phyloP scores from a whole-genome alignment of 2,113 vertebrate species.

The Notothenia coriiceps region DNA sequence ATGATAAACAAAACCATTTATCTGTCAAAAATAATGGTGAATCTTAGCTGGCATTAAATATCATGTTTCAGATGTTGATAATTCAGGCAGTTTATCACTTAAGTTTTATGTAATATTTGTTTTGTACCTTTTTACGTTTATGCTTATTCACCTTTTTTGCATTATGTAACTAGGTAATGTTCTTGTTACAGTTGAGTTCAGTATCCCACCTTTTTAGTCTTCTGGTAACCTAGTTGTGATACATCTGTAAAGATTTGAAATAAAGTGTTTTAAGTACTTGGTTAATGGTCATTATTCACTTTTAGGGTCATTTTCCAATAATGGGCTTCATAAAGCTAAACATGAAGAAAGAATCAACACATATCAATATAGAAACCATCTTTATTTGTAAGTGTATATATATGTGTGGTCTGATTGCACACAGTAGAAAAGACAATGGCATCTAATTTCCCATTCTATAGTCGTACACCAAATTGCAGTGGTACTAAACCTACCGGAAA shows the following conservation, averaged over 20 bases:
- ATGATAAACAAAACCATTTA: slow-evolving; percentile 49
- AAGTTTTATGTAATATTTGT: slow-evolving; percentile 60
- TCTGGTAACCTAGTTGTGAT: slow-evolving; percentile 82
- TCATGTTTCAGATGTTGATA: slow-evolving; percentile 70
- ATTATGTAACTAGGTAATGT: slow-evolving; percentile 81
- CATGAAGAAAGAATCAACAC: neutral
- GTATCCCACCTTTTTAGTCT: slow-evolving; percentile 79
- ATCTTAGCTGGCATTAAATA: slow-evolving; percentile 60
- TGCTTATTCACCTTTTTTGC: slow-evolving; percentile 76
- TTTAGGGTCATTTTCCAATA: neutral
- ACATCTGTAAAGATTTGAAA: slow-evolving; percentile 85
- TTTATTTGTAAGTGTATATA: no score
- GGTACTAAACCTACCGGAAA: no score
- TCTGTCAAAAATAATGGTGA: slow-evolving; percentile 51
- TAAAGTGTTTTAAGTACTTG: slow-evolving; percentile 83
- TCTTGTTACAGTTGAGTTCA: slow-evolving; percentile 76
- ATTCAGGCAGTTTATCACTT: slow-evolving; percentile 67
- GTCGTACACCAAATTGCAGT: neutral
- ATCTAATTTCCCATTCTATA: neutral
- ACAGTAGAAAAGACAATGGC: neutral
- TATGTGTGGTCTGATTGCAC: neutral
- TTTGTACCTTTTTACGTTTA: slow-evolving; percentile 69
- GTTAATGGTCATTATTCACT: slow-evolving; percentile 14
- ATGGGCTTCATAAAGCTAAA: neutral
- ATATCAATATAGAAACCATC: neutral